Evolutionary conservation across 2,888 invertebrate species (phyloP), one percentile per base, ranked within the genome.

Genomic region (Nemurella pictetii): DNA sequence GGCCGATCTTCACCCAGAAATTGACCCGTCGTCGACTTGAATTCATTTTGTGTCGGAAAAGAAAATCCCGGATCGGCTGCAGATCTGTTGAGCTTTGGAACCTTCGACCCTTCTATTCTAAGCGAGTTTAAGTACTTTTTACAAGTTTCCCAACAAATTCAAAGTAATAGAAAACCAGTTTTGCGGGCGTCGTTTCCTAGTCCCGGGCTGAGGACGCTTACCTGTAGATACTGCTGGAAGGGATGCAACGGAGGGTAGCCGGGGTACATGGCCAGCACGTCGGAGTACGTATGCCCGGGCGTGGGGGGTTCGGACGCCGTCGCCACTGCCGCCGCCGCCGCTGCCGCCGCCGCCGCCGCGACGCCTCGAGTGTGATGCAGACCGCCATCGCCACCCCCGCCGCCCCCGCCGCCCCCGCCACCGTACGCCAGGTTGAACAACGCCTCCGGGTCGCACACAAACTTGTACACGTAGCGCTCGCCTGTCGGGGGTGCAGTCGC

Each of bases 381-480:
- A 9, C 26, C 77, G 5, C 4, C 77, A 0, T 84, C 85, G 3
- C 55, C 27, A 0, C 77, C 80, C 9, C 15, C 15, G 29, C 15
- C 29, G 36, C 36, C 74, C 20, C 25, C 74, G 89, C 88, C 2
- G 83, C 75, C 29, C 15, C 84, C 55, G 72, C 86, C 85, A 0
- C 92, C 92, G 90, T 94, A 94, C 9, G 96, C 95, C 95, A 96
- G 96, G 88, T 95, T 96, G 91, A 97, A 96, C 1, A 97, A 91
- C 0, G 96, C 96, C 87, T 97, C 96, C 0, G 98, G 98, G 90
- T 98, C 98, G 90, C 98, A 98, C 0, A 98, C 98, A 90, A 98
- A 98, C 89, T 98, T 97, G 92, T 98, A 98, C 15, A 98, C 98
- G 91, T 98, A 98, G 88, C 98, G 94, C 89, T 98, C 98, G 0